A percentile compares a stretch with the other conserved stretches of the same genome.
These are phyloP conservation scores for Aplochiton taeniatus DNA, from an alignment of 2,797 vertebrate species.

Conservation along the genomic window DNA sequence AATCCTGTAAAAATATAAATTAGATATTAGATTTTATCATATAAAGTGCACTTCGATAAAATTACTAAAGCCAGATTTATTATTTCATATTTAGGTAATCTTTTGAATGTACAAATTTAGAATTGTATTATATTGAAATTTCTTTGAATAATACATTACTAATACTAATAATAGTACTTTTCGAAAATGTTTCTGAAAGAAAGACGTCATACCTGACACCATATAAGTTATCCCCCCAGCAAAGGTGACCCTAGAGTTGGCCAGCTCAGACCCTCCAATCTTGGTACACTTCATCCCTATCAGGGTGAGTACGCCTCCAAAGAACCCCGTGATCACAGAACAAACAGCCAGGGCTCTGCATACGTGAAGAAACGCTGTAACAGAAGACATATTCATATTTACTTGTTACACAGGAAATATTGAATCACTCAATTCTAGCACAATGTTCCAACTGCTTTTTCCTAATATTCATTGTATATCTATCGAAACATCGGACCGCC, in stretches of 20 bases:
- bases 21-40: no score
- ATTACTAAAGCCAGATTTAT: no score
- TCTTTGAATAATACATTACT: background rate
- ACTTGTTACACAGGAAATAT: background rate
- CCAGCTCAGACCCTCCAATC: slow-evolving; percentile 78
- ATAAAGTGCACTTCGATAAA: no score
- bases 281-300: slow-evolving; percentile 85
- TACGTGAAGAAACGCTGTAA: slow-evolving; percentile 73
- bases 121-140: no score
- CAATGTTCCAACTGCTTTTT: no score
- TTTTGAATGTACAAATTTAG: no score
- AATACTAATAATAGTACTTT: no score
- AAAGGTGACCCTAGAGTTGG: slow-evolving; percentile 76
- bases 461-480: no score
- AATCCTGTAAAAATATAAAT: slow-evolving; percentile 57
- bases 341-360: slow-evolving; percentile 75
- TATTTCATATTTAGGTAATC: no score
- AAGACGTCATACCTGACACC: slow-evolving; percentile 70
- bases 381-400: background rate
- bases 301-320: slow-evolving; percentile 75
- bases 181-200: no score
- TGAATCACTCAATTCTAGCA: no score
- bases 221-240: slow-evolving; percentile 74
- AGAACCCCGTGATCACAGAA: slow-evolving; percentile 79
- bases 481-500: no score